Evolutionary conservation across 2,888 invertebrate species (phyloP), one percentile per base, ranked within the genome.

Genomic region (Agonopterix arenella): DNA sequence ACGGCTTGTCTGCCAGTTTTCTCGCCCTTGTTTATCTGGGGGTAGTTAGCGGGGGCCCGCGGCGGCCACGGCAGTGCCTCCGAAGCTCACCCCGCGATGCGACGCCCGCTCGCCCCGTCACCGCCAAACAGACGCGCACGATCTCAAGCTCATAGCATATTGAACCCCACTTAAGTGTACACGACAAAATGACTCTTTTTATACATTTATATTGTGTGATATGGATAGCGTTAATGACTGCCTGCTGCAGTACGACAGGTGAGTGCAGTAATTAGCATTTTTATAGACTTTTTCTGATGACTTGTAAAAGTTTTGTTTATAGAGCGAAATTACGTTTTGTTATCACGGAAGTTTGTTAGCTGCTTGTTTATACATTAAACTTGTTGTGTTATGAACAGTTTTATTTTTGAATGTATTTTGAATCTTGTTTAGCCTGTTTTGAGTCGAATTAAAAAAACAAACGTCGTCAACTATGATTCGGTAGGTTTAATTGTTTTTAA

Each of bases 1-100:
- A 89, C 89, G 85, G 85, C 83, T 82, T 88, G 89, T 89, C 89
- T 86, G 81, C 78, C 70, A 70, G 80, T 82, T 80, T 78, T 80
- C 81, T 84, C 84, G 70, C 77, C 78, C 78, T 83, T 88, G 88
- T 88, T 89, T 88, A 86, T 86, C 83, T 77, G 80, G 75, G 69
- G 70, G 71, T 72, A 61, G 56, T 60, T 60, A 65, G 70, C 69
- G 68, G 69, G 69, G 59, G 55, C 59, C 61, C 55, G 61, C 42
- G 70, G 66, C 75, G 73, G 76, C 78, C 78, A 82, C 84, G 84
- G 78, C 81, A 80, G 80, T 81, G 74, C 73, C 80, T 73, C 70
- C 68, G 69, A 58, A 68, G 66, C 66, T 72, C 71, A 70, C 76
- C 75, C 66, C 68, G 80, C 66, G 77, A 88, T 89, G 88, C 78